Base-by-base conservation (phyloP, 2,113 vertebrate species). In the Colistium nudipinnis region DNA sequence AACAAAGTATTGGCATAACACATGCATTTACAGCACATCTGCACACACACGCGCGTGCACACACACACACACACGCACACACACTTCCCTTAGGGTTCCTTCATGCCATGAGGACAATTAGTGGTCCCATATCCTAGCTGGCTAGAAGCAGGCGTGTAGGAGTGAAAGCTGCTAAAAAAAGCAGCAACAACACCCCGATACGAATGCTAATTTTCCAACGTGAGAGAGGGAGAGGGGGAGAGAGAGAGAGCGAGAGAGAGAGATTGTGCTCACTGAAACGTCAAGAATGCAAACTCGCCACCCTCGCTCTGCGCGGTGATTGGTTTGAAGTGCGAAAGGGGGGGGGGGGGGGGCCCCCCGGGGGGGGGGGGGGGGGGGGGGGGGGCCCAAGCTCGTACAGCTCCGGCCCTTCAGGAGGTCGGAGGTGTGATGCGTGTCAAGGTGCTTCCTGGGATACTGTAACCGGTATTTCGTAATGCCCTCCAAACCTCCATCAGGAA, bases 161-260 rank as follows among this genome's bases (percentile, higher is more conserved):
- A 88, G 89, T 87, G 83, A 87, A 82, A 76, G 53, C 78, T 77
- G 76, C 83, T 87, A 86, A 83, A 86, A 87, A 86, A 84, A 80
- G 86, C 69, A 80, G 74, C 81, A 82, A 75, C 78, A 86, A 89
- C 82, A 82, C 83, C 74, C 78, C 82, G 80, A 86, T 69, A 64
- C 74, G 73, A 84, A 82, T 86, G 59, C 44, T 70, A 73, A 83
- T 82, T 47, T 33, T 24, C 64, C 52, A 8, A 60, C 4, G 60
- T 66, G 60, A 74, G 76, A 73, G n/a, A n/a, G n/a, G n/a, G n/a
- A n/a, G n/a, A n/a, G n/a, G n/a, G n/a, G n/a, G n/a, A n/a, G n/a
- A n/a, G n/a, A n/a, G n/a, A n/a, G n/a, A n/a, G n/a, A n/a, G n/a
- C n/a, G n/a, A n/a, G n/a, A n/a, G n/a, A n/a, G n/a, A n/a, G 35